A percentile compares a stretch with the other conserved stretches of the same genome.
phyloP scores from a whole-genome alignment of 2,797 vertebrate genomes.

The Gymnoscopelus microlampas region DNA sequence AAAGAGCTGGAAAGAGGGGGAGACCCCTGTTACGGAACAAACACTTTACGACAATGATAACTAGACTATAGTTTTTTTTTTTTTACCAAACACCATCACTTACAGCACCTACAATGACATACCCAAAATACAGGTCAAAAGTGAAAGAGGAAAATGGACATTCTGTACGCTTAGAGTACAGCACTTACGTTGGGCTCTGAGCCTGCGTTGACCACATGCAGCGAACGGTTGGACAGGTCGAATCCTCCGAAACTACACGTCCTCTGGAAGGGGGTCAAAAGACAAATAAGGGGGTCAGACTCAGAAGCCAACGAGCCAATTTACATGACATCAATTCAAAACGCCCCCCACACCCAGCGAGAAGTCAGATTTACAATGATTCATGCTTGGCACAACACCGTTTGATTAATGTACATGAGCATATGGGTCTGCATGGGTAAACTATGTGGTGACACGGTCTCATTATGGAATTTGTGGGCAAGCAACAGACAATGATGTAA shows the following conservation, averaged over 20 bases:
- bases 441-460: constrained; percentile 56
- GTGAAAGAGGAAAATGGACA: constrained; percentile 5
- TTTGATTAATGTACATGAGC: constrained; percentile 65
- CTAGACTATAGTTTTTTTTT: too few species aligned
- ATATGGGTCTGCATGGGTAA: constrained; percentile 39
- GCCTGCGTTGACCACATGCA: constrained; percentile 88
- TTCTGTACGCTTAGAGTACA: constrained; percentile 1
- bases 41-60: too few species aligned
- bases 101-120: too few species aligned
- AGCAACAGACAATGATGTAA: constrained; percentile 65
- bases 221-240: constrained; percentile 93
- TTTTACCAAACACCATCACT: too few species aligned
- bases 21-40: too few species aligned
- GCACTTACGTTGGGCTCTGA: constrained; percentile 88
- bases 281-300: constrained; percentile 58
- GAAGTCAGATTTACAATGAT: constrained; percentile 63
- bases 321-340: constrained; percentile 17
- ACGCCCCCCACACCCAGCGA: constrained; percentile 41
- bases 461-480: constrained; percentile 61
- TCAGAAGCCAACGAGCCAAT: constrained; percentile 12
- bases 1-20: too few species aligned
- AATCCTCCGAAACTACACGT: constrained; percentile 99
- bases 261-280: constrained; percentile 84
- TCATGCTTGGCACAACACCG: constrained; percentile 76
- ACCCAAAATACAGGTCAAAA: neutral